A percentile compares a stretch with the other conserved stretches of the same genome.
phyloP scores from a whole-genome alignment of 2,113 vertebrate species.

The Hucho hucho region DNA sequence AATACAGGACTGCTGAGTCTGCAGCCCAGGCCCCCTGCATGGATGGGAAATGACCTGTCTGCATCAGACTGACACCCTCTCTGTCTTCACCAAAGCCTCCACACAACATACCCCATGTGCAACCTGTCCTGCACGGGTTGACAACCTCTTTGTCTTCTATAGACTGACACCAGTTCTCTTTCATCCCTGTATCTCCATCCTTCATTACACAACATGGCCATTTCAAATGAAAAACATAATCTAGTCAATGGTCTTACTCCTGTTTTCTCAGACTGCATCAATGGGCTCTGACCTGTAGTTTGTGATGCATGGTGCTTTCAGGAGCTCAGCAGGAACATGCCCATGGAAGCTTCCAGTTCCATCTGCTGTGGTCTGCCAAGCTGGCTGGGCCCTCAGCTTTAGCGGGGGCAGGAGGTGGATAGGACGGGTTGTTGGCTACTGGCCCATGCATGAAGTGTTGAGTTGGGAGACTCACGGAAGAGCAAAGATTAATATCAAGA shows the following conservation, averaged over 20 bases:
- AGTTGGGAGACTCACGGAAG: background rate
- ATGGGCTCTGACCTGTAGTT: background rate
- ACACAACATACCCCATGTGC: slow-evolving; percentile 14
- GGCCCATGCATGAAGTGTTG: background rate
- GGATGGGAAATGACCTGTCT: slow-evolving; percentile 39
- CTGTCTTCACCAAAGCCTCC: slow-evolving; percentile 24
- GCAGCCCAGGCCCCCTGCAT: slow-evolving; percentile 1
- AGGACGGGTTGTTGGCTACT: slow-evolving; percentile 37
- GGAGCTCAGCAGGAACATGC: no score
- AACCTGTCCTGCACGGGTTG: slow-evolving; percentile 35
- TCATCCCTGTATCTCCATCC: slow-evolving; percentile 26
- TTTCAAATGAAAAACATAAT: no score
- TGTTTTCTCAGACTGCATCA: background rate
- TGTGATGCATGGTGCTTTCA: background rate
- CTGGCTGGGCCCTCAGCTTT: slow-evolving; percentile 31
- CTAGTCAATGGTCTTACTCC: no score
- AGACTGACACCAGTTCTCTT: slow-evolving; percentile 13
- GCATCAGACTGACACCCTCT: slow-evolving; percentile 33
- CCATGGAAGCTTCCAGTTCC: slow-evolving; percentile 24
- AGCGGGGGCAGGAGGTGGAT: slow-evolving; percentile 26
- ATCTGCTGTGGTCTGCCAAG: slow-evolving; percentile 39
- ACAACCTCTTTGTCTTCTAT: slow-evolving; percentile 29
- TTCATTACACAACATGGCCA: slow-evolving; percentile 15
- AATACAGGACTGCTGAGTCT: slow-evolving; percentile 25
- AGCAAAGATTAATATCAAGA: background rate